Percentiles rank a stretch among this genome's conserved stretches.
These are phyloP conservation scores for Suillia variegata DNA, from an alignment of 2,888 invertebrate species.

Conservation along the genomic window DNA sequence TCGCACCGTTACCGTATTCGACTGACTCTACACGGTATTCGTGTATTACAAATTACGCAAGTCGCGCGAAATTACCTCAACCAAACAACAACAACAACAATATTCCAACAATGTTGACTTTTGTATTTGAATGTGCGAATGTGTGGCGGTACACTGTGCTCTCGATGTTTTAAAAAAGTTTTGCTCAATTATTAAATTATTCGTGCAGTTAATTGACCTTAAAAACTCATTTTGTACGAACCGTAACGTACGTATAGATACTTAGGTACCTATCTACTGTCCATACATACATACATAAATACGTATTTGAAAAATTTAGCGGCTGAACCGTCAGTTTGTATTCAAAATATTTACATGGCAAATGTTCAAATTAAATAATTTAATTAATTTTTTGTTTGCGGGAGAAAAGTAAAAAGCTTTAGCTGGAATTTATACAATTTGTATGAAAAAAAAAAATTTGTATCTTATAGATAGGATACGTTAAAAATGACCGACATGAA, in stretches of 20 bases:
- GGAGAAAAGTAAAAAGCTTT: no score
- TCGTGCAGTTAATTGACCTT: slow-evolving; percentile 1
- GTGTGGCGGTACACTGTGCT: neutral
- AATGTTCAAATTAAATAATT: no score
- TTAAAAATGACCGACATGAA: no score
- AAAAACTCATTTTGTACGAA: neutral
- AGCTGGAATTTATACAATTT: no score
- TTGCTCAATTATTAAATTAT: neutral
- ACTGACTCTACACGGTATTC: no score
- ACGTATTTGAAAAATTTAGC: neutral
- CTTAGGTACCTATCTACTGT: neutral
- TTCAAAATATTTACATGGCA: no score
- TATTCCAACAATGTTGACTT: no score
- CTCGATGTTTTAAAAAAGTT: neutral
- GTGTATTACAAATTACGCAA: slow-evolving; percentile 4
- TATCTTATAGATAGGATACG: no score
- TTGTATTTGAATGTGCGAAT: neutral
- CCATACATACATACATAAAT: neutral
- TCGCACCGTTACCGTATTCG: neutral
- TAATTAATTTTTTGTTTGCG: no score
- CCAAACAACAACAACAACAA: no score
- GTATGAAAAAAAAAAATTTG: no score
- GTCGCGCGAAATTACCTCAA: neutral
- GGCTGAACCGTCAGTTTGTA: no score
- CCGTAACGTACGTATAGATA: neutral